Conservation (phyloP, 2,888 invertebrate species). For the Ceriagrion tenellum region DNA sequence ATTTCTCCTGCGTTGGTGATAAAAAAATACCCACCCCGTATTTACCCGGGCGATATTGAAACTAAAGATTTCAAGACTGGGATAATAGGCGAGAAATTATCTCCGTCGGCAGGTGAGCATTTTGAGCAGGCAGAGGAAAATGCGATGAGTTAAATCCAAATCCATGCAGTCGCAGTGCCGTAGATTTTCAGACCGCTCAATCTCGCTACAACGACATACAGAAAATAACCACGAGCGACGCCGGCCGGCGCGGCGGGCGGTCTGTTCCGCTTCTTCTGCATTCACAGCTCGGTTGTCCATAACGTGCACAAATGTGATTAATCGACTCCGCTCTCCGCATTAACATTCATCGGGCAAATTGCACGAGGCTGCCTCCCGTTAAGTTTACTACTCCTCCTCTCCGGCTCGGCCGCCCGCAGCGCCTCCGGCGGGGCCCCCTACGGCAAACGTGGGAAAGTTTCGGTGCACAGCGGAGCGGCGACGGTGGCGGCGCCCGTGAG, state of each 20-base stretch:
- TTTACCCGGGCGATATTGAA: too few relatives aligned
- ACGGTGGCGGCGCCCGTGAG: background rate
- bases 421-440: background rate
- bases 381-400: background rate
- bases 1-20: too few relatives aligned
- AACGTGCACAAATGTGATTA: background rate
- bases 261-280: background rate
- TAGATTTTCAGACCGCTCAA: background rate
- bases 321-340: background rate
- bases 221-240: background rate
- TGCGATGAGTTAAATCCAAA: too few relatives aligned
- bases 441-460: background rate
- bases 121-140: too few relatives aligned
- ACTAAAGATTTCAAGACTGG: too few relatives aligned
- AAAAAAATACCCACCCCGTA: too few relatives aligned
- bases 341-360: constrained; percentile 21
- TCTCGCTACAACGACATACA: background rate
- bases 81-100: too few relatives aligned
- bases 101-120: too few relatives aligned
- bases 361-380: background rate
- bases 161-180: too few relatives aligned
- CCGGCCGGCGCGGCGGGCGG: background rate
- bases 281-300: background rate
- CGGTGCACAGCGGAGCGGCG: background rate
- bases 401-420: background rate